phyloP scores from a whole-genome alignment of 2,113 vertebrate species.

The Chrysemys picta region DNA sequence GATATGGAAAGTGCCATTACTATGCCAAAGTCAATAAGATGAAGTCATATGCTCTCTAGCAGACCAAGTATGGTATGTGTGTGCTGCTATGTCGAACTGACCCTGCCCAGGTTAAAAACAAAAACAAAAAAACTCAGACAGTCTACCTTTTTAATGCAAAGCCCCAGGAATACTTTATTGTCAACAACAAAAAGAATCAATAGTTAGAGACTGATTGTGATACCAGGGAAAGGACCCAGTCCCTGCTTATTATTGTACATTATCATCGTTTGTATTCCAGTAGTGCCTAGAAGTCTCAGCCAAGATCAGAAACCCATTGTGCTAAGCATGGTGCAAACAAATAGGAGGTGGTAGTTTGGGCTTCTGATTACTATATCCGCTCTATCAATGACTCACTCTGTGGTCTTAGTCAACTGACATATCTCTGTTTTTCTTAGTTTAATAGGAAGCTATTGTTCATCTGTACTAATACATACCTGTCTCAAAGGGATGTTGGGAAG shows the following conservation, averaged over 20 bases:
- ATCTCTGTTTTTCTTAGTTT: background rate
- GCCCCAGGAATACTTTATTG: background rate
- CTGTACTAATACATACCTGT: background rate
- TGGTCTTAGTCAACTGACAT: background rate
- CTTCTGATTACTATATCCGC: background rate
- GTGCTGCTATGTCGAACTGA: background rate
- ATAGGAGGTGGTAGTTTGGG: background rate
- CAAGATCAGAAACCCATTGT: background rate
- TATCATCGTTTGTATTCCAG: background rate
- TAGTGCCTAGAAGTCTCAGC: background rate
- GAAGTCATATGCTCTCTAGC: background rate
- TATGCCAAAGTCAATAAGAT: background rate
- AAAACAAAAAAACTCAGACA: background rate
- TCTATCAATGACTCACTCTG: background rate
- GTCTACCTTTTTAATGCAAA: background rate
- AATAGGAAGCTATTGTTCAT: background rate
- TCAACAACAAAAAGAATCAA: background rate
- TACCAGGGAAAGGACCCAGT: background rate
- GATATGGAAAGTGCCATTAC: background rate
- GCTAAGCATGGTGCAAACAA: background rate
- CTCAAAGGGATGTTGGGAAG: background rate
- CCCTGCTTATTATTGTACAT: background rate
- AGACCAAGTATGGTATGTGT: background rate
- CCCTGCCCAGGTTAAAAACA: background rate
- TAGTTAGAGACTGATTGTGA: background rate